Conservation (phyloP, 2,113 vertebrate genomes). For the Pterocles burchelli region DNA sequence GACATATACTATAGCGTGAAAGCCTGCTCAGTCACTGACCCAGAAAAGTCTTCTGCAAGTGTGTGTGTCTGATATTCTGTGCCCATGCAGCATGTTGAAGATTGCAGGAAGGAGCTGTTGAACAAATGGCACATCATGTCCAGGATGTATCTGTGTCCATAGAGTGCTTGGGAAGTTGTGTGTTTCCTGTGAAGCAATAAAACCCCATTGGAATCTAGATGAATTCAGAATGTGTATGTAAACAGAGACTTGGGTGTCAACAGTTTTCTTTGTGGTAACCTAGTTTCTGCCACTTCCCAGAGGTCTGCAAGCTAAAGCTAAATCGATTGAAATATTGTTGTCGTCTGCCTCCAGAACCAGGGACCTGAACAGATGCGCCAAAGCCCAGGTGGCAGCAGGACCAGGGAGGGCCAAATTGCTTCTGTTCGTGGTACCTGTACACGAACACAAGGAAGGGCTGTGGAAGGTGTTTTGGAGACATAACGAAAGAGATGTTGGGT, state of each 20-base stretch:
- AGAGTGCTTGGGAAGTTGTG: not conserved
- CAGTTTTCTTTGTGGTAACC: not conserved
- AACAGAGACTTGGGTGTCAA: not conserved
- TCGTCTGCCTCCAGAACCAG: not conserved
- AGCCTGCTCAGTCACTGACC: not conserved
- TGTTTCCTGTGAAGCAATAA: not conserved
- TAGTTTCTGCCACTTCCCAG: not conserved
- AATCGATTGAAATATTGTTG: not conserved
- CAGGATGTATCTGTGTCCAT: not conserved
- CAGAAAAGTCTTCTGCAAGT: not conserved
- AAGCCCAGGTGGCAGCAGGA: not conserved
- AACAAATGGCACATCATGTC: rapidly evolving
- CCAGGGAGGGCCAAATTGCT: not conserved
- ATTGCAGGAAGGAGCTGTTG: not conserved
- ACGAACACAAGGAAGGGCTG: not conserved
- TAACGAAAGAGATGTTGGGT: not conserved
- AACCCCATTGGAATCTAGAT: not conserved
- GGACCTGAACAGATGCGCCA: not conserved
- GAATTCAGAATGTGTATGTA: not conserved
- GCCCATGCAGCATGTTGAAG: rapidly evolving
- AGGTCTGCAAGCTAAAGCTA: not conserved
- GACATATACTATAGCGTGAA: no score
- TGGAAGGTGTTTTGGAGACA: not conserved
- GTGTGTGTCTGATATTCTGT: not conserved
- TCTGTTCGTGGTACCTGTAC: not conserved